A percentile compares a stretch with the other conserved stretches of the same genome.
Conservation (phyloP, 2,113 vertebrate genomes). For the Spheniscus mendiculus region DNA sequence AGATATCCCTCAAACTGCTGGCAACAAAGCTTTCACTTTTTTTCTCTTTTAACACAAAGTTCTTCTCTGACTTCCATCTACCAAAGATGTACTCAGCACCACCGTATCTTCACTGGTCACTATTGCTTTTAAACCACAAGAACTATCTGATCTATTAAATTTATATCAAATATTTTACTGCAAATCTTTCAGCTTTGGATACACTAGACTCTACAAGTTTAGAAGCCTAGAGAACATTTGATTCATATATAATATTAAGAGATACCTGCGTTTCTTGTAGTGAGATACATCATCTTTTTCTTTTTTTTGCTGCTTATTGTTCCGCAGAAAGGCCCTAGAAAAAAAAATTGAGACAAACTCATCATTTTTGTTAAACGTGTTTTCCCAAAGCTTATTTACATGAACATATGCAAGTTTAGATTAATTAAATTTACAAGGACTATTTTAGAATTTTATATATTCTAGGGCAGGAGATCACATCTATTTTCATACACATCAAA, state of each 20-base stretch:
- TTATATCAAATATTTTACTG: not conserved
- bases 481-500: not conserved
- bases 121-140: not conserved
- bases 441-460: not conserved
- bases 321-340: conserved; percentile 91
- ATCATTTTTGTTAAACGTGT: not conserved
- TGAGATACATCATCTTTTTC: conserved; percentile 99
- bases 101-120: not conserved
- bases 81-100: not conserved
- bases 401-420: not conserved
- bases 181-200: not conserved
- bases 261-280: conserved; percentile 95
- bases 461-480: not conserved
- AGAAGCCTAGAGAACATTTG: not conserved
- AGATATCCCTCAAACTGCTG: not conserved
- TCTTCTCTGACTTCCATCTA: not conserved
- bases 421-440: not conserved
- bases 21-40: not conserved
- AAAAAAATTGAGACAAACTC: conserved; percentile 7
- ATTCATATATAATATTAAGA: not conserved
- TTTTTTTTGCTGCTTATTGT: conserved; percentile 91
- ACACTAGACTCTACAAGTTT: not conserved
- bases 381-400: not conserved
- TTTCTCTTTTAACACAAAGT: not conserved
- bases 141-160: not conserved